phyloP scores from a whole-genome alignment of 2,888 invertebrate species.

The Sclerodermus sp. region DNA sequence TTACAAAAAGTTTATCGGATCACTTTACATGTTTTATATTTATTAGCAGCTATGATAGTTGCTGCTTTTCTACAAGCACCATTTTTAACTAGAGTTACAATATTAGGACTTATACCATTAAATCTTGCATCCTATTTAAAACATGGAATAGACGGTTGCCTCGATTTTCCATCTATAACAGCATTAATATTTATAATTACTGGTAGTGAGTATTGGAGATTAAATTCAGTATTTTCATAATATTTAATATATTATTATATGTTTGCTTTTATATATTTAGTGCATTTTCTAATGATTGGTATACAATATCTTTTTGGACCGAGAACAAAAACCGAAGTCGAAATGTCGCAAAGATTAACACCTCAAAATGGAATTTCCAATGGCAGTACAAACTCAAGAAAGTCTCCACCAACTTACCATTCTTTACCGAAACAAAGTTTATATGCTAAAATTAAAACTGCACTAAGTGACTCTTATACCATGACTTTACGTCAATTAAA shows the following conservation, averaged over 20 bases:
- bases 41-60: slow-evolving; percentile 50
- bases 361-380: slow-evolving; percentile 19
- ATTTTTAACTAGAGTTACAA: slow-evolving; percentile 44
- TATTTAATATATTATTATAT: neutral
- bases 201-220: slow-evolving; percentile 37
- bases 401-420: slow-evolving; percentile 14
- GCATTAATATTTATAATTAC: slow-evolving; percentile 49
- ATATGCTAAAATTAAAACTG: slow-evolving; percentile 6
- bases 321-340: slow-evolving; percentile 6
- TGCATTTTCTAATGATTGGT: slow-evolving; percentile 46
- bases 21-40: slow-evolving; percentile 42
- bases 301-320: slow-evolving; percentile 37
- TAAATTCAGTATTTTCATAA: neutral
- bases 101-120: slow-evolving; percentile 48
- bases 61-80: slow-evolving; percentile 53
- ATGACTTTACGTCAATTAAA: slow-evolving; percentile 8
- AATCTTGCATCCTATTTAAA: slow-evolving; percentile 49
- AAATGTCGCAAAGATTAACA: neutral
- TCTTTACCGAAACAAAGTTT: neutral
- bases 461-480: slow-evolving; percentile 9
- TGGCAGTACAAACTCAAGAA: slow-evolving; percentile 7
- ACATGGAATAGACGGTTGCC: slow-evolving; percentile 45
- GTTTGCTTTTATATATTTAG: slow-evolving; percentile 30
- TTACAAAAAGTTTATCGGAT: slow-evolving; percentile 42
- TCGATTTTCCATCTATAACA: slow-evolving; percentile 51